Evolutionary conservation across 2,888 invertebrate species (phyloP), one percentile per base, ranked within the genome.

Genomic region (Pinctada fucata): DNA sequence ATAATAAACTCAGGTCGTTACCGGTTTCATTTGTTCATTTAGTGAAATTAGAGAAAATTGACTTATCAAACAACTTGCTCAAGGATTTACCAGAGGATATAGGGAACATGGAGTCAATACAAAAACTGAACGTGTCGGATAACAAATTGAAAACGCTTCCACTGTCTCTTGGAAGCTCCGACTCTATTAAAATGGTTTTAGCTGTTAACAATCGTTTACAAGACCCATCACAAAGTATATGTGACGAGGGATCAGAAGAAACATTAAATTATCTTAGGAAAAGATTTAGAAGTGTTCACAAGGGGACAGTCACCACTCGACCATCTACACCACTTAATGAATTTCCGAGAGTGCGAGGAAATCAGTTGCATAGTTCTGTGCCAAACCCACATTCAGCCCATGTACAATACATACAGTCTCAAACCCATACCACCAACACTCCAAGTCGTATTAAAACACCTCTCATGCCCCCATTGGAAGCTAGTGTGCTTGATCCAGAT

Each of bases 401-500:
- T 76, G 89, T 89, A 79, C 90, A 91, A 79, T 92, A 92, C 79
- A 91, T 91, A 16, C 91, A 92, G 81, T 86, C 88, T 65, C 92
- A 92, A 83, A 92, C 92, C 2, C 87, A 91, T 79, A 92, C 92
- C 5, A 85, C 91, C 5, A 91, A 91, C 79, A 91, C 91, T 31
- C 88, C 92, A 3, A 90, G 88, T 79, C 79, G 92, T 52, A 90
- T 92, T 68, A 91, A 91, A 83, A 92, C 92, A 3, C 92, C 92
- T 1, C 82, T 92, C 6, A 79, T 91, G 16, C 91, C 91, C n/a
- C 92, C 92, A 3, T 77, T 85, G 8, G 90, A 85, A 72, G 89
- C 91, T 3, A 90, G 89, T n/a, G 75, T 82, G 3, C 85, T 90
- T 3, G 90, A 90, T 71, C 85, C 90, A 47, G 87, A 87, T 78